These are phyloP conservation scores for Aegypius monachus DNA, from an alignment of 2,113 vertebrate genomes.

Conservation along the genomic window DNA sequence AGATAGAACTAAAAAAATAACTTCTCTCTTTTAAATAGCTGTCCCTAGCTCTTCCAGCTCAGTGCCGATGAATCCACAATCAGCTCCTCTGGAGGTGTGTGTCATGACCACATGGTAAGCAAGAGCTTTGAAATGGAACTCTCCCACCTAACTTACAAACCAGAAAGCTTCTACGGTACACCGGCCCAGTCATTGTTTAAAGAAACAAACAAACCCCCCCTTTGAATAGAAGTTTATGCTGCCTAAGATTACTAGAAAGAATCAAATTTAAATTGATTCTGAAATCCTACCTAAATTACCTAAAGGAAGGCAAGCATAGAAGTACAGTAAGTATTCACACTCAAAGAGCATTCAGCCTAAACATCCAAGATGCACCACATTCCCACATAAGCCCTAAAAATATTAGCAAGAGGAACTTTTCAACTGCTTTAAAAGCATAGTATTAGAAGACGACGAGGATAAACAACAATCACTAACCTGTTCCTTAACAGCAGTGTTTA, in stretches of 20 bases:
- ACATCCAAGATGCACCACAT: not conserved
- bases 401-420: not conserved
- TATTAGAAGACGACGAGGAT: not conserved
- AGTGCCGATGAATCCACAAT: not conserved
- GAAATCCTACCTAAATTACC: not conserved
- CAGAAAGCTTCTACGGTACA: not conserved
- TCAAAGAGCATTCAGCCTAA: not conserved
- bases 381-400: not conserved
- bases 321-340: not conserved
- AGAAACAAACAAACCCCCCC: not conserved
- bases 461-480: slow-evolving; percentile 80
- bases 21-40: not conserved
- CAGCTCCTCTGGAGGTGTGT: not conserved
- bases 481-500: slow-evolving; percentile 98
- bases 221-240: not conserved
- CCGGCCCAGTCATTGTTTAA: no score
- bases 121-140: not conserved
- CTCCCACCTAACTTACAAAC: not conserved
- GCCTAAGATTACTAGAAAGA: not conserved
- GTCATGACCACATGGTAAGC: not conserved
- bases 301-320: not conserved
- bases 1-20: not conserved
- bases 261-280: not conserved
- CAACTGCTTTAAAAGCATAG: not conserved
- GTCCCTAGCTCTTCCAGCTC: not conserved